Base-by-base conservation (phyloP, 2,797 vertebrate species). In the Malacoraja senta region DNA sequence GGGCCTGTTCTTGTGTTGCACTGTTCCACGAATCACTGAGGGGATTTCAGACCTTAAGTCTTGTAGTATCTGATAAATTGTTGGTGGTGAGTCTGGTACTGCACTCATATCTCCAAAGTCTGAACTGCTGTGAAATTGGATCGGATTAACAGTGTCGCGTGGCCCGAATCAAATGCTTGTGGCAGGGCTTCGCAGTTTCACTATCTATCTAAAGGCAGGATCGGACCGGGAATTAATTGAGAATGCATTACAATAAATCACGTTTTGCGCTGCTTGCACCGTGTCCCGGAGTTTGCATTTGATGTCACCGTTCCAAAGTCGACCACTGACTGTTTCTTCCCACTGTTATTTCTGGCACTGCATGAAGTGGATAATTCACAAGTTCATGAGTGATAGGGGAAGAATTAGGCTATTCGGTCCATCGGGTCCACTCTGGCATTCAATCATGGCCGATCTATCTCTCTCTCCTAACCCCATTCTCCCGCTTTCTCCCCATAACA, bases 301-400 rank as follows among this genome's bases (percentile, higher is more conserved):
- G 6, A 74, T 79, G 35, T 79, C 68, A 76, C 72, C 53, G 29
- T 29, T 74, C 24, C 72, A 1, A 91, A 91, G 19, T 74, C 74
- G 68, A 15, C n/a, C 61, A 13, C 6, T 88, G 58, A 8, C n/a
- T 90, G 17, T 12, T 32, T 35, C 44, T 53, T 21, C 68, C 68
- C 58, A 63, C 26, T n/a, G 95, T 94, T 95, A 95, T 95, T 94
- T 95, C 94, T 95, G 95, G 94, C 94, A 95, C 94, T 94, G 94
- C 68, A 94, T 17, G 61, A 83, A 96, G 94, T 95, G 95, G 95
- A 94, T 95, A 95, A 95, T 95, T 95, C 44, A 44, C 3, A 53
- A 53, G 3, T 53, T 53, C 44, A 53, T 53, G 44, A 53, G 44
- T 7, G 44, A 6, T 53, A 53, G 0, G 44, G 3, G 44, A 4